Evolutionary conservation across 2,113 vertebrate species (phyloP).

Genomic region (Bungarus multicinctus): DNA sequence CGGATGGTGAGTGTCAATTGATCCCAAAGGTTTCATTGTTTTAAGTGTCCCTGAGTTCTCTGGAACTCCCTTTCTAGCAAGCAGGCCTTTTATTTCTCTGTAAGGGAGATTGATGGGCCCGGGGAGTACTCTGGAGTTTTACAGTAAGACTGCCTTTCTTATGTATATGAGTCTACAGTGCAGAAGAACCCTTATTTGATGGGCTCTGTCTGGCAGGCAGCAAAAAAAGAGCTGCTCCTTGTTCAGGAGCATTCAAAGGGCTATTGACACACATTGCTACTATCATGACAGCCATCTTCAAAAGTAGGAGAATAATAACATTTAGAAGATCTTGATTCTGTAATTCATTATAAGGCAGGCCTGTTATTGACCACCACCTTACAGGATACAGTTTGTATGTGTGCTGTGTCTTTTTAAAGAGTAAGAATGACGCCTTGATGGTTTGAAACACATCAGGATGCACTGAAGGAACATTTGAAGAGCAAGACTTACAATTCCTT

Average conservation of each 20-base stretch:
- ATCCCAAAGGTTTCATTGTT: neutral
- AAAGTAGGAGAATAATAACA: neutral
- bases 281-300: neutral
- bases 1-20: neutral
- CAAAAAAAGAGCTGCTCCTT: neutral
- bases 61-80: neutral
- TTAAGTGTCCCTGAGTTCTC: neutral
- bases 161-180: neutral
- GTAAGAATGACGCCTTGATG: neutral
- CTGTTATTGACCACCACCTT: neutral
- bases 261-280: neutral
- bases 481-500: neutral
- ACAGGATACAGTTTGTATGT: neutral
- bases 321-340: neutral
- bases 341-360: neutral
- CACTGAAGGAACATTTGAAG: neutral
- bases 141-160: neutral
- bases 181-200: neutral
- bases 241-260: neutral
- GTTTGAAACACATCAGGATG: neutral
- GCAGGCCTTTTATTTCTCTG: no score
- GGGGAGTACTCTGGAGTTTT: neutral
- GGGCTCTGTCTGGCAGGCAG: neutral
- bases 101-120: neutral
- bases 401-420: neutral